A percentile compares a stretch with the other conserved stretches of the same genome.
Conservation (phyloP, 2,113 vertebrate genomes). For the Pseudopodoces humilis region DNA sequence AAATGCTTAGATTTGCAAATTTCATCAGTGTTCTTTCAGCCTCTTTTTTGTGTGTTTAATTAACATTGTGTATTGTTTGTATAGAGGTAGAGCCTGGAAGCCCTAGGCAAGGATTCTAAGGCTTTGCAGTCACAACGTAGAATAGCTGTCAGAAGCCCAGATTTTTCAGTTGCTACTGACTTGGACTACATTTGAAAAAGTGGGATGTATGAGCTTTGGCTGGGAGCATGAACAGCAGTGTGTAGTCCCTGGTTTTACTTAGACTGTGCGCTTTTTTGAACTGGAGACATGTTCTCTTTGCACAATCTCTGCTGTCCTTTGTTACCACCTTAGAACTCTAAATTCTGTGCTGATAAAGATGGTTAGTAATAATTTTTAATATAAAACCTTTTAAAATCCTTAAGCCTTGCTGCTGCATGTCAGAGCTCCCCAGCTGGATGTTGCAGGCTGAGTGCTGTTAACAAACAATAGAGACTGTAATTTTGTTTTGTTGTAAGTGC, state of each 20-base stretch:
- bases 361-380: background rate
- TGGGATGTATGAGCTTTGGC: background rate
- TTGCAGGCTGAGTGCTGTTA: background rate
- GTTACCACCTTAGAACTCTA: background rate
- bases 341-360: background rate
- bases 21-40: background rate
- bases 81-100: background rate
- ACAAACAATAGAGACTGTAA: background rate
- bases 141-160: background rate
- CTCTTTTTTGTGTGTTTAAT: background rate
- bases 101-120: background rate
- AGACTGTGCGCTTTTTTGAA: background rate
- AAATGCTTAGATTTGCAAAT: background rate
- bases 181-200: background rate
- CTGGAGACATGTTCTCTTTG: background rate
- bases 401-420: background rate
- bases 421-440: background rate
- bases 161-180: background rate
- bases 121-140: background rate
- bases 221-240: background rate
- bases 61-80: background rate
- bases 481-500: background rate
- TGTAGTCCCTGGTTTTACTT: background rate
- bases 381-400: background rate
- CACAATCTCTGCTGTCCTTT: background rate